Base-by-base conservation (phyloP, 2,797 vertebrate species). In the Eulemur albifrons region DNA sequence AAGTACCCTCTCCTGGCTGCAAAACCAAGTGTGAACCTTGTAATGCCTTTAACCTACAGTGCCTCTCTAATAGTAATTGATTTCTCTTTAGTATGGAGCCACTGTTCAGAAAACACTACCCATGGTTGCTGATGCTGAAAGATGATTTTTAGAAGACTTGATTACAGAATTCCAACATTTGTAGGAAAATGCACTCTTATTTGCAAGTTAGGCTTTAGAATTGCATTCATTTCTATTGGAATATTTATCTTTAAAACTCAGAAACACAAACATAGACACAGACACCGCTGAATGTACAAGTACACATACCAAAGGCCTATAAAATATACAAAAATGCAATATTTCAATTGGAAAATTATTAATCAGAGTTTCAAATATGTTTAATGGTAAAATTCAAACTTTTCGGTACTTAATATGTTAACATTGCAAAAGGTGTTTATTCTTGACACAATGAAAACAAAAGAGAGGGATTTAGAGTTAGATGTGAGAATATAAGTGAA, bases 31-130 rank as follows among this genome's bases (percentile, higher is more conserved):
- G 94, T 97, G 97, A 98, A 98, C 97, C 93, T 97, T 97, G 90
- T 96, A 98, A 98, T 97, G 97, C 95, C 97, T 98, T 98, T 98
- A 98, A 98, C 98, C 98, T 92, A 90, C 76, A 80, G 75, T 97
- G 96, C 92, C 98, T 98, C 94, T 98, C 98, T 98, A 98, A 98
- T 95, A 97, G 98, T 97, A 98, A 99, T 98, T 98, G 98, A 99
- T 99, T 98, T 98, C 92, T 96, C 97, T 97, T 98, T 97, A 98
- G 97, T 97, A 96, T 75, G 83, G 45, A 97, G 82, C 94, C 3
- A 3, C 87, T 75, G 87, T 93, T 97, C 90, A 81, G 95, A 95
- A 96, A 94, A 98, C 94, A 95, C 82, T 69, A 52, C 0, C 21
- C 82, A 81, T 0, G 43, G 96, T 18, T 95, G 93, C 96, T 92